phyloP scores from a whole-genome alignment of 2,113 vertebrate species.

The Myrmecophaga tridactyla region DNA sequence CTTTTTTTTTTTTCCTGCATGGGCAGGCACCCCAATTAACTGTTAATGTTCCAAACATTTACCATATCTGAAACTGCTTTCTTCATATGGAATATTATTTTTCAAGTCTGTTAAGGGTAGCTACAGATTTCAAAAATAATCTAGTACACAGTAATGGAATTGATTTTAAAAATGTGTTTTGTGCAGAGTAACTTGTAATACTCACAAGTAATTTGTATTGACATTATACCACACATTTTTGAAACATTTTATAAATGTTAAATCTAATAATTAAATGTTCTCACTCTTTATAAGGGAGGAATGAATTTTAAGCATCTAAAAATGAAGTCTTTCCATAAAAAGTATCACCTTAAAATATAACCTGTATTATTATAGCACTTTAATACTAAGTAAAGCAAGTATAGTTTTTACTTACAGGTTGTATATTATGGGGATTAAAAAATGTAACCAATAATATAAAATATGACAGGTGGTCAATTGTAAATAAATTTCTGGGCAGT shows the following conservation, averaged over 20 bases:
- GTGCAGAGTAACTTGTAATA: neutral
- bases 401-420: slow-evolving; percentile 9
- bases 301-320: slow-evolving; percentile 25
- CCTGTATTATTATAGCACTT: neutral
- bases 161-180: slow-evolving; percentile 23
- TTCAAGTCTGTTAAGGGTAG: neutral
- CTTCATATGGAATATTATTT: neutral
- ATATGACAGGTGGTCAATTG: neutral
- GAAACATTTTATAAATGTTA: neutral
- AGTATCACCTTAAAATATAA: slow-evolving; percentile 22
- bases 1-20: neutral
- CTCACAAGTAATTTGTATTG: slow-evolving; percentile 22
- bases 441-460: neutral
- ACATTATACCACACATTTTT: neutral
- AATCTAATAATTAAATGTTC: neutral
- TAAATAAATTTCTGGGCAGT: neutral
- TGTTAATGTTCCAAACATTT: slow-evolving; percentile 29
- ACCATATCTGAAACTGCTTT: slow-evolving; percentile 9
- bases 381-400: slow-evolving; percentile 7
- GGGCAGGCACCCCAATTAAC: slow-evolving; percentile 15
- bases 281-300: neutral
- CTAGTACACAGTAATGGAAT: neutral
- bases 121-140: neutral
- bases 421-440: neutral
- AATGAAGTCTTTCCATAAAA: neutral